phyloP scores from a whole-genome alignment of 2,888 invertebrate species.

The Himalopsyche anomala region DNA sequence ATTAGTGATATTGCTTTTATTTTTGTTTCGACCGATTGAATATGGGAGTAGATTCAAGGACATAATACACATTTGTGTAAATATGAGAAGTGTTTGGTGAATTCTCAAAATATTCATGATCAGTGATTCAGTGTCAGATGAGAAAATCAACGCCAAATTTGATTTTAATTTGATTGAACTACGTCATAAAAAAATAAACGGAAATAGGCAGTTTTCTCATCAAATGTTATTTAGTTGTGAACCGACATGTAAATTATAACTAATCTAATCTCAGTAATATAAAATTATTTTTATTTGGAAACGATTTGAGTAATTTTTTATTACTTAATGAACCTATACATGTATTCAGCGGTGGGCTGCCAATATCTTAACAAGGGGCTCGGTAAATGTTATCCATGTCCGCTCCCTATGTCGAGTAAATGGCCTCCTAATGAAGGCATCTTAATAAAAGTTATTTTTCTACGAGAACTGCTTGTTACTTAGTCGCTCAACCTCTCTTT shows the following conservation, averaged over 20 bases:
- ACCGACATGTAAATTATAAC: constrained; percentile 13
- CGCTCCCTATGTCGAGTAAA: too few species aligned
- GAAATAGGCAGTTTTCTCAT: not conserved
- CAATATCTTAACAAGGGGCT: too few species aligned
- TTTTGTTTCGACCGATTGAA: too few species aligned
- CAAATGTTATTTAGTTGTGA: constrained; percentile 6
- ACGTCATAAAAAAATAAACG: constrained; percentile 17
- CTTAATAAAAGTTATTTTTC: too few species aligned
- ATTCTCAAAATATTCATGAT: not conserved
- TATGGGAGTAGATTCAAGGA: not conserved
- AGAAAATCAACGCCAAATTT: not conserved
- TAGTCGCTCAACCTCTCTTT: too few species aligned
- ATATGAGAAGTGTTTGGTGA: not conserved
- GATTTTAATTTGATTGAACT: constrained; percentile 2
- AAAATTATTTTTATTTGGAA: constrained; percentile 9
- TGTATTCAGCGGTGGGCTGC: too few species aligned
- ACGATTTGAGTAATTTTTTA: not conserved
- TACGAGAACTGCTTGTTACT: too few species aligned
- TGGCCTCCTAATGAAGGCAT: too few species aligned
- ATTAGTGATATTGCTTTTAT: too few species aligned
- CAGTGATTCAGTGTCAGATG: not conserved
- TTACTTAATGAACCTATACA: not conserved
- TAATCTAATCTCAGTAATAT: not conserved
- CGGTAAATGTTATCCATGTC: too few species aligned
- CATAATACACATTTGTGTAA: not conserved